phyloP scores from a whole-genome alignment of 2,113 vertebrate genomes.

The Neotoma lepida region DNA sequence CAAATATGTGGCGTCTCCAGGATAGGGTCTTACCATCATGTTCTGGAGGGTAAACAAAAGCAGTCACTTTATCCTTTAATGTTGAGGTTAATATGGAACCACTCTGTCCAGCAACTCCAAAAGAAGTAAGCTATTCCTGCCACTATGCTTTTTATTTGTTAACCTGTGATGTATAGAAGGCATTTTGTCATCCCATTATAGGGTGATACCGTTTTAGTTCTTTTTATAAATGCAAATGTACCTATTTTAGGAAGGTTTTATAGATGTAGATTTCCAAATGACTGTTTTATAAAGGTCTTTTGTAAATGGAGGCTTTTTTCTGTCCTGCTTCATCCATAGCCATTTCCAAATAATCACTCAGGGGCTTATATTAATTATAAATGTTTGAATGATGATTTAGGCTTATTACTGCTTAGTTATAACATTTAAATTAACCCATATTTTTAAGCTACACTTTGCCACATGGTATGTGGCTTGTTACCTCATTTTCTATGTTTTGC shows the following conservation, averaged over 20 bases:
- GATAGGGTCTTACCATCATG: not conserved
- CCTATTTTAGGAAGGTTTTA: not conserved
- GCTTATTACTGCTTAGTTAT: too few species aligned
- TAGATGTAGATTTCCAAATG: not conserved
- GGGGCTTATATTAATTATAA: too few species aligned
- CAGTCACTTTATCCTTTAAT: not conserved
- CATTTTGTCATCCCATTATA: not conserved
- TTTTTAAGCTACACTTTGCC: too few species aligned
- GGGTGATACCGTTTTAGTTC: not conserved
- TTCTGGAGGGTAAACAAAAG: not conserved
- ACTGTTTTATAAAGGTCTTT: not conserved
- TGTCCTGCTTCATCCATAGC: too few species aligned
- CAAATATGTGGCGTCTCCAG: not conserved
- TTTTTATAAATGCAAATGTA: not conserved
- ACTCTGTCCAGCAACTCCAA: not conserved
- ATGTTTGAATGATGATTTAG: too few species aligned
- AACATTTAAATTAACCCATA: too few species aligned
- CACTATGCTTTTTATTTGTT: not conserved
- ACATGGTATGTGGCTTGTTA: too few species aligned
- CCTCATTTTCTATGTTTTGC: too few species aligned
- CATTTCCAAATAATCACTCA: too few species aligned
- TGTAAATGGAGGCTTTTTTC: too few species aligned
- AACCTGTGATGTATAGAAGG: not conserved
- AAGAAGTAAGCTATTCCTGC: not conserved
- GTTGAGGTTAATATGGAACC: not conserved